phyloP scores from a whole-genome alignment of 2,113 vertebrate genomes.

The Bambusicola thoracicus region DNA sequence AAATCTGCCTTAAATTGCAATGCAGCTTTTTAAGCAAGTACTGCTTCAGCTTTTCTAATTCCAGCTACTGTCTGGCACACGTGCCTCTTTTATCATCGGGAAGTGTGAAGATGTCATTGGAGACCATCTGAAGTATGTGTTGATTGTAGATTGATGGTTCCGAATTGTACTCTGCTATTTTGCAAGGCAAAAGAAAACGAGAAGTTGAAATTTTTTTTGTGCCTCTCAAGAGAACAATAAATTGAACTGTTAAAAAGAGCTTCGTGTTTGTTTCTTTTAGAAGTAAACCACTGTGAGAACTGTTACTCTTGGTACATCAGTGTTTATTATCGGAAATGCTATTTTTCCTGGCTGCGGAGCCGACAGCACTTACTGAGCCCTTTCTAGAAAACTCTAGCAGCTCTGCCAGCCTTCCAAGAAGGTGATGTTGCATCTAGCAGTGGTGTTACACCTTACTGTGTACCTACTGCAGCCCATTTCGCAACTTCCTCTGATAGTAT shows the following conservation, averaged over 20 bases:
- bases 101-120: neutral
- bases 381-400: neutral
- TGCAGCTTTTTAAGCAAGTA: neutral
- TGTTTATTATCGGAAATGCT: neutral
- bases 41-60: neutral
- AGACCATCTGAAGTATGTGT: neutral
- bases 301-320: neutral
- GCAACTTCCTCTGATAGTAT: neutral
- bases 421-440: neutral
- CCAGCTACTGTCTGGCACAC: neutral
- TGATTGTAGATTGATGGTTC: neutral
- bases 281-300: neutral
- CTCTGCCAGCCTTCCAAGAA: neutral
- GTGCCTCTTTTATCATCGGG: neutral
- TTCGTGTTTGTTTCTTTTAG: neutral
- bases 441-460: fast-evolving
- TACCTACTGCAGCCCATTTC: neutral
- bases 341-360: neutral
- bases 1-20: slow-evolving; percentile 61
- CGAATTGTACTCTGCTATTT: neutral
- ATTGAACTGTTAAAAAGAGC: neutral
- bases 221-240: slow-evolving; percentile 56
- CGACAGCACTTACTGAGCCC: neutral
- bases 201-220: neutral
- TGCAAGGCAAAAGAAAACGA: neutral